Evolutionary conservation across 1,140 invertebrate species (phyloP).

Genomic region (Aleiodes sp.): DNA sequence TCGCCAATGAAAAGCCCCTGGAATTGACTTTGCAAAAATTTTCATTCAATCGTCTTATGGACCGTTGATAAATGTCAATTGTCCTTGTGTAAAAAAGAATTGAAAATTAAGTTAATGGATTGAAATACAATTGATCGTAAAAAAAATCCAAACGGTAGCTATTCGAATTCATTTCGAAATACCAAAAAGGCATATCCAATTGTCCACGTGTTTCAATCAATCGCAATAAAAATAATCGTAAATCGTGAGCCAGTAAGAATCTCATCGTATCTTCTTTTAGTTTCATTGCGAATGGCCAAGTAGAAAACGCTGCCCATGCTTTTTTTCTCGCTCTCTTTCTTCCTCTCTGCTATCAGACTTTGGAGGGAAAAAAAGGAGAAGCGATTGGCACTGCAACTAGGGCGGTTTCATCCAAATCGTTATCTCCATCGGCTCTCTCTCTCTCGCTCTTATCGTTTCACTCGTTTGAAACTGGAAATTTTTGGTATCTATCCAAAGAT

Average conservation of each 20-base stretch:
- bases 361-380: no score
- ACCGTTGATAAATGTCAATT: neutral
- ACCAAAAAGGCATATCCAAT: no score
- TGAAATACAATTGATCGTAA: no score
- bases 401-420: neutral
- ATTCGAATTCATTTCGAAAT: no score
- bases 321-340: neutral
- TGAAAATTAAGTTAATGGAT: no score
- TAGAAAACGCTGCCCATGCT: no score
- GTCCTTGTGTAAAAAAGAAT: conserved; percentile 41
- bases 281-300: neutral
- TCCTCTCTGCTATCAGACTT: no score
- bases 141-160: no score
- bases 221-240: conserved; percentile 54
- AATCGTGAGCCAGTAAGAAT: conserved; percentile 28
- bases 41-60: neutral
- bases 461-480: neutral
- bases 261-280: neutral
- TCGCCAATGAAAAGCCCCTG: conserved; percentile 4
- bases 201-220: neutral
- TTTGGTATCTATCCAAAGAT: conserved; percentile 9
- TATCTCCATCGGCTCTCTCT: conserved; percentile 30
- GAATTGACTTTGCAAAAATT: neutral
- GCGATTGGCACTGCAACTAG: neutral
- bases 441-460: neutral